phyloP scores from a whole-genome alignment of 2,797 vertebrate species.

The Hyperoplus immaculatus region DNA sequence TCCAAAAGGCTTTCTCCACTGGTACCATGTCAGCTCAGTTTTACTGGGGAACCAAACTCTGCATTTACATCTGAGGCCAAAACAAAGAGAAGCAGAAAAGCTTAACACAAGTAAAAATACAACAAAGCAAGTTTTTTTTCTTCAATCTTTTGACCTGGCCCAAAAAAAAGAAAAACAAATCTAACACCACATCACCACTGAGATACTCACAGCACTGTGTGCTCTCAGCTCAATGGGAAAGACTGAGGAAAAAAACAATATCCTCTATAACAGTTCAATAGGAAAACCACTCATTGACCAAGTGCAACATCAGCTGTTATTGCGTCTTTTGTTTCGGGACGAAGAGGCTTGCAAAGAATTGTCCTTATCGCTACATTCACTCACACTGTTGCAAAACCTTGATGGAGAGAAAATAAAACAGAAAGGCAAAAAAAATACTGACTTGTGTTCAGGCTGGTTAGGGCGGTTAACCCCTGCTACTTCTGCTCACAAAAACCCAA shows the following conservation, averaged over 20 bases:
- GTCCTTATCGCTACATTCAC: slow-evolving; percentile 69
- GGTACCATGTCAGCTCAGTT: slow-evolving; percentile 74
- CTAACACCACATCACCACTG: slow-evolving; percentile 78
- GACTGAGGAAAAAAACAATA: slow-evolving; percentile 12
- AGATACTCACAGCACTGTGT: slow-evolving; percentile 39
- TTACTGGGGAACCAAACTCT: slow-evolving; percentile 52
- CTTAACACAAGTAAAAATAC: slow-evolving; percentile 49
- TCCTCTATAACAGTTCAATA: slow-evolving; percentile 39
- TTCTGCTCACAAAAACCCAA: slow-evolving; percentile 44
- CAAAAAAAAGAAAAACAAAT: background rate
- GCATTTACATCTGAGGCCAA: slow-evolving; percentile 48
- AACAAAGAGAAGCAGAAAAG: slow-evolving; percentile 40
- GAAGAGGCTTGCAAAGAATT: slow-evolving; percentile 28
- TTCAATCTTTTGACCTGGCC: slow-evolving; percentile 35
- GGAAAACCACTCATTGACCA: slow-evolving; percentile 48
- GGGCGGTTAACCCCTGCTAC: slow-evolving; percentile 51
- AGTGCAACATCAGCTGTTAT: slow-evolving; percentile 67
- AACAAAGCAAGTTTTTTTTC: slow-evolving; percentile 36
- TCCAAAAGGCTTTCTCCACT: slow-evolving; percentile 52
- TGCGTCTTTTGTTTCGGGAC: slow-evolving; percentile 43
- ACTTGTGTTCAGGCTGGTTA: slow-evolving; percentile 49
- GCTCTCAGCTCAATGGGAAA: slow-evolving; percentile 80
- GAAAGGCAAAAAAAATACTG: slow-evolving; percentile 67
- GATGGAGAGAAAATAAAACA: slow-evolving; percentile 20
- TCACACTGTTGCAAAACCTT: slow-evolving; percentile 30